phyloP scores from a whole-genome alignment of 92 coral and sea anemone genomes.

The Porites evermanni region DNA sequence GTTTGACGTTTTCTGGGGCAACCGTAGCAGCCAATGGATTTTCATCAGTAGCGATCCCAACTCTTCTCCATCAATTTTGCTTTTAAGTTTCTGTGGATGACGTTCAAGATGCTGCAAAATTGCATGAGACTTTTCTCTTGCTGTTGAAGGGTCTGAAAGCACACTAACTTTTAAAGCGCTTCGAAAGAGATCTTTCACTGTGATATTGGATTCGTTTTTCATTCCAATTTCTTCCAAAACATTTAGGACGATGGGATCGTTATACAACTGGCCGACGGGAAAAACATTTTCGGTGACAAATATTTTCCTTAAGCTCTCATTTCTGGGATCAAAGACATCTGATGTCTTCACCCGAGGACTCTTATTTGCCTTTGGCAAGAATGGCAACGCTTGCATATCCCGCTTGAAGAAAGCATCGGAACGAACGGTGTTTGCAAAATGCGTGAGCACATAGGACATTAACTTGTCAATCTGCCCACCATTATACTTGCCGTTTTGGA shows the following conservation, averaged over 20 bases:
- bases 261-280: constrained; percentile 47
- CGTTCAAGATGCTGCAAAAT: constrained; percentile 31
- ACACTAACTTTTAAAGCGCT: constrained; percentile 30
- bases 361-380: constrained; percentile 36
- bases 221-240: constrained; percentile 60
- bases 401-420: constrained; percentile 16
- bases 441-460: constrained; percentile 50
- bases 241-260: constrained; percentile 37
- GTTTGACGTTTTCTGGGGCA: constrained; percentile 14
- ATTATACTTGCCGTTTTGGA: constrained; percentile 43
- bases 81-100: constrained; percentile 18
- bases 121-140: constrained; percentile 48
- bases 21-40: constrained; percentile 50
- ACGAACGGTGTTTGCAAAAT: constrained; percentile 2
- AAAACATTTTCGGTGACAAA: constrained; percentile 62
- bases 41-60: constrained; percentile 16
- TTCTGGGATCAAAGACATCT: constrained; percentile 72
- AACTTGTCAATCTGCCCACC: constrained; percentile 57
- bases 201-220: constrained; percentile 29
- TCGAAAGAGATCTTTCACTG: constrained; percentile 45
- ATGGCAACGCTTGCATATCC: constrained; percentile 40
- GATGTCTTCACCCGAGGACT: constrained; percentile 40
- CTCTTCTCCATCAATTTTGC: not conserved
- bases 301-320: constrained; percentile 15
- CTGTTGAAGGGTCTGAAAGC: not conserved